Conservation (phyloP, 2,888 invertebrate genomes). For the Desoria tigrina region DNA sequence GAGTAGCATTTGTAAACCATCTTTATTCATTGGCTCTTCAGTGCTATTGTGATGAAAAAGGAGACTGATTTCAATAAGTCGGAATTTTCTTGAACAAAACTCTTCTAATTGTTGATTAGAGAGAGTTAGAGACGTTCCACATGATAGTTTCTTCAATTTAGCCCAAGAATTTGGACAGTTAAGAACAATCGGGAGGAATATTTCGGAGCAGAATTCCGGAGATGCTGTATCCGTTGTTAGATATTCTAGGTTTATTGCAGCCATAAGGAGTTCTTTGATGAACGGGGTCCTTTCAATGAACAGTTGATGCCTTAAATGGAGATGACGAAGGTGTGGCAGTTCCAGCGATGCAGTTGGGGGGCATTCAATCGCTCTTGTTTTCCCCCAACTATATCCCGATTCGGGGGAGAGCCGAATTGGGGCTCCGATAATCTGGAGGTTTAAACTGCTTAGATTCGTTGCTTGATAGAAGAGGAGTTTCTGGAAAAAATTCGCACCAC, state of each 20-base stretch:
- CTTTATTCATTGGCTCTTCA: slow-evolving; percentile 18
- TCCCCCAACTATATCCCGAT: slow-evolving; percentile 17
- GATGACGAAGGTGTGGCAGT: slow-evolving; percentile 24
- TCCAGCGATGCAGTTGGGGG: slow-evolving; percentile 20
- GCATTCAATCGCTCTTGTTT: slow-evolving; percentile 21
- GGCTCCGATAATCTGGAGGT: slow-evolving; percentile 31
- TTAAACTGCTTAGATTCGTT: slow-evolving; percentile 28
- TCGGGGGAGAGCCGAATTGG: slow-evolving; percentile 31
- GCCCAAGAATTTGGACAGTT: slow-evolving; percentile 26
- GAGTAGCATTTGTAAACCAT: slow-evolving; percentile 18
- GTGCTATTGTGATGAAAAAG: slow-evolving; percentile 25
- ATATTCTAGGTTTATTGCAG: slow-evolving; percentile 23
- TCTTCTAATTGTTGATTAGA: slow-evolving; percentile 26
- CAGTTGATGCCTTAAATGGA: slow-evolving; percentile 30
- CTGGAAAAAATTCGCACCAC: slow-evolving; percentile 37
- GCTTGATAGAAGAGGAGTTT: slow-evolving; percentile 29
- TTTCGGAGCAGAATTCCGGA: slow-evolving; percentile 31
- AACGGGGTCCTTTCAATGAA: slow-evolving; percentile 28
- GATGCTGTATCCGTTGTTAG: slow-evolving; percentile 32
- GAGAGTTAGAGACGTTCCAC: slow-evolving; percentile 26
- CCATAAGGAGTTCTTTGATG: slow-evolving; percentile 28
- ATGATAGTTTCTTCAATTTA: slow-evolving; percentile 22
- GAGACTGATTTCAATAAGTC: slow-evolving; percentile 23
- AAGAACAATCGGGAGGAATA: slow-evolving; percentile 30
- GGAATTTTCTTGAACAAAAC: slow-evolving; percentile 24